Base-by-base conservation (phyloP, 2,113 vertebrate genomes). In the Otocyon megalotis region DNA sequence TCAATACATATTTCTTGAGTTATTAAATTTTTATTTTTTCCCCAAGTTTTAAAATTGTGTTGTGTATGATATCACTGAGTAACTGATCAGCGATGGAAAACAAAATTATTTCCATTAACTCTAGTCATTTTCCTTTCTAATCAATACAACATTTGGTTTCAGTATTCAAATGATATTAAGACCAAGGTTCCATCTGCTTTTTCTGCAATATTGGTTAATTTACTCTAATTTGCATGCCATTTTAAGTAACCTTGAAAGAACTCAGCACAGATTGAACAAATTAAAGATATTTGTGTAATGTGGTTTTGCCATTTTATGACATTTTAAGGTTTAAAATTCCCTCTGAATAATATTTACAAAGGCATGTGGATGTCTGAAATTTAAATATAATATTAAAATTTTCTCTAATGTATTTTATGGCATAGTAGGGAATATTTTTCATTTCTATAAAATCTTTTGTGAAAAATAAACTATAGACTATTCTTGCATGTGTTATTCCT, bases 231-330 rank as follows among this genome's bases (percentile, higher is more conserved):
- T 72, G 35, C 30, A 63, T 94, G 85, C n/a, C 53, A 85, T 86
- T 83, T 93, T 92, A 93, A 95, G 90, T 54, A 97, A 93, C 94
- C 97, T 88, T 88, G 48, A 95, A 98, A 97, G 71, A 95, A 97
- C 62, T 82, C 67, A 91, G 72, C 85, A 94, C 96, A 97, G 88
- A 96, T 53, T 90, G 96, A 92, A 82, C 84, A 97, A 97, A 96
- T 96, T 35, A 81, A 93, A 96, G 83, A 71, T 96, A 85, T 84
- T 94, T 88, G n/a, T 93, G 69, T 95, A 94, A 97, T 86, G 91
- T 89, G 67, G 43, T 37, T 93, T 97, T 97, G 97, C 60, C 97
- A 96, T 97, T 98, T 83, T 86, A 93, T 94, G 84, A 88, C 95
- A 97, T 97, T 97, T 97, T 60, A 94, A 88, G 28, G 22, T 62